Conservation (phyloP, 2,797 vertebrate genomes). For the Phataginus tetradactyla region DNA sequence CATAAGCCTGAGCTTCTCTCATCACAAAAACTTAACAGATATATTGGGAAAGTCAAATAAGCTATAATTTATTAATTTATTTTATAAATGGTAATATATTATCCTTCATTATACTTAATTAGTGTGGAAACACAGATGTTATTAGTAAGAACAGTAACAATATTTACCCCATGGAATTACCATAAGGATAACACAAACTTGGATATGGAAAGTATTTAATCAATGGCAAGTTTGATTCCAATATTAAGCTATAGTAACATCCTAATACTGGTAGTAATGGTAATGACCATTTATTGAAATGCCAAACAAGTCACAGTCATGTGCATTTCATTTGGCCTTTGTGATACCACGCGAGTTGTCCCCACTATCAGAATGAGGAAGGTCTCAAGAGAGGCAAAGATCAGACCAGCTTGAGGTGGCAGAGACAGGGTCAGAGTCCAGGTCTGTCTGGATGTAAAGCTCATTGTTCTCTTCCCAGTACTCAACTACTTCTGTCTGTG, state of each 20-base stretch:
- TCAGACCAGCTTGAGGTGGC: background rate
- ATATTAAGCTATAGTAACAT: background rate
- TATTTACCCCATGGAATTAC: constrained; percentile 32
- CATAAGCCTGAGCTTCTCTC: constrained; percentile 48
- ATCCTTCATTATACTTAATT: constrained; percentile 53
- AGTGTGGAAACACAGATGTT: constrained; percentile 49
- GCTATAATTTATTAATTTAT: constrained; percentile 46
- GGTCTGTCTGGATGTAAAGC: background rate
- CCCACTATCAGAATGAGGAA: background rate
- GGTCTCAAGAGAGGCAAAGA: background rate
- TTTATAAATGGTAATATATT: constrained; percentile 35
- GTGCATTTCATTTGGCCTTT: background rate
- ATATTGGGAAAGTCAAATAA: constrained; percentile 58
- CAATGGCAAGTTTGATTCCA: background rate
- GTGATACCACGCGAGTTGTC: background rate
- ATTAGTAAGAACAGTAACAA: constrained; percentile 32
- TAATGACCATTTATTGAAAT: background rate
- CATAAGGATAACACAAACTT: background rate
- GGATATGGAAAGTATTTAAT: background rate
- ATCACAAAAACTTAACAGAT: constrained; percentile 33
- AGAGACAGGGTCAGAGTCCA: background rate
- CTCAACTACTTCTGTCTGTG: background rate
- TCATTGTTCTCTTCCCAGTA: background rate
- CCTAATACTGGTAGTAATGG: background rate
- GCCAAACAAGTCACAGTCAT: background rate